A percentile compares a stretch with the other conserved stretches of the same genome.
Conservation (phyloP, 1,140 invertebrate species). For the Diachasma alloeum region DNA sequence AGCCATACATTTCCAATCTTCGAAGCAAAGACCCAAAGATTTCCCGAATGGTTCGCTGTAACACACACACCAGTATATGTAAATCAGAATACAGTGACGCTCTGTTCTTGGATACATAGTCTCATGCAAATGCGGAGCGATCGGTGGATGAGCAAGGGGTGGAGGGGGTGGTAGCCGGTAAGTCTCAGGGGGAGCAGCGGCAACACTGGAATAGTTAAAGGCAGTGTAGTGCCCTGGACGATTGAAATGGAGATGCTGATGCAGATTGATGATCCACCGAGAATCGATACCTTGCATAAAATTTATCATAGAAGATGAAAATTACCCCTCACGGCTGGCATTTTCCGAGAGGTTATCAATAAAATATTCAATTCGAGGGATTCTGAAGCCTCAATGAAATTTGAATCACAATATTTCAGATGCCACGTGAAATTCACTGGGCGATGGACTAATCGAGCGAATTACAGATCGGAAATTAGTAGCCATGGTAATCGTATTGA, state of each 20-base stretch:
- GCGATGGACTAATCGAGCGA: neutral
- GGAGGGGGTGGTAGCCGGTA: neutral
- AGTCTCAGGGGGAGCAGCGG: neutral
- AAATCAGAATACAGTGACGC: neutral
- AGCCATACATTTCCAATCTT: neutral
- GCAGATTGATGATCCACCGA: constrained; percentile 33
- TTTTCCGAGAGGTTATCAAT: neutral
- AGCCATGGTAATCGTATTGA: neutral
- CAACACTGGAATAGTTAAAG: neutral
- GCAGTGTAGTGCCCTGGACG: neutral
- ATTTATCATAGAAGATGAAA: neutral
- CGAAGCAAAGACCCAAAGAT: neutral
- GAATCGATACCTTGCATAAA: neutral
- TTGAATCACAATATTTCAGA: neutral
- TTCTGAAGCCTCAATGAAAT: neutral
- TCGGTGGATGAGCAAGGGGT: neutral
- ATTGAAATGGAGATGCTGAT: constrained; percentile 38
- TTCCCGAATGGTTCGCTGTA: neutral
- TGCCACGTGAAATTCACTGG: neutral
- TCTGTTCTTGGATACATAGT: neutral
- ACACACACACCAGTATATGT: neutral
- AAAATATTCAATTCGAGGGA: neutral
- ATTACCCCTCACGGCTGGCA: neutral
- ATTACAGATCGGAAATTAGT: neutral
- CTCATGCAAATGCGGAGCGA: neutral